Conservation (phyloP, 2,113 vertebrate species). For the Penelope pileata region DNA sequence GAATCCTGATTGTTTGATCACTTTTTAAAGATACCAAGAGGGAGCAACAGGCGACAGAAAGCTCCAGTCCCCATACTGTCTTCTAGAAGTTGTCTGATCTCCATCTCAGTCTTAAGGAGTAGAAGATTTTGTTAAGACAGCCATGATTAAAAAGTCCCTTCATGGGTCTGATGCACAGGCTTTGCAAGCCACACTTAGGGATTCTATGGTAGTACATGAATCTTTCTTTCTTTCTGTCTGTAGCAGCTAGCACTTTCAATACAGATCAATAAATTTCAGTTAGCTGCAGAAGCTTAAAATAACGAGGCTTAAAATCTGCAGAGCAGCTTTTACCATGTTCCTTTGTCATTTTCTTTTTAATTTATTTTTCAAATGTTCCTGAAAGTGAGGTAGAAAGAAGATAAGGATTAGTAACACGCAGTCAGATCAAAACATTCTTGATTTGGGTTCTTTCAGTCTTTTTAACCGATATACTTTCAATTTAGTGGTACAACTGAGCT, state of each 20-base stretch:
- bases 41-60: neutral
- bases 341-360: neutral
- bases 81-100: neutral
- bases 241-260: neutral
- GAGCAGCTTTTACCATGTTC: neutral
- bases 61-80: neutral
- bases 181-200: neutral
- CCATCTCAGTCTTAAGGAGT: neutral
- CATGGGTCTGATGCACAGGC: neutral
- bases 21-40: neutral
- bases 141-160: neutral
- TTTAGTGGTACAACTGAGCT: neutral
- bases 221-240: neutral
- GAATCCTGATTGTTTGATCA: neutral
- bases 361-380: neutral
- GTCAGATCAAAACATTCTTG: neutral
- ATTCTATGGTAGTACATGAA: neutral
- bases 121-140: neutral
- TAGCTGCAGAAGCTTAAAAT: constrained; percentile 20
- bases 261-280: constrained; percentile 44
- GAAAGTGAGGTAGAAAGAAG: neutral
- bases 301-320: neutral
- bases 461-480: neutral
- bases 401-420: neutral
- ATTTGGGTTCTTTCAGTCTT: neutral